Conservation (phyloP, 2,888 invertebrate species). For the Saturnia pavonia region DNA sequence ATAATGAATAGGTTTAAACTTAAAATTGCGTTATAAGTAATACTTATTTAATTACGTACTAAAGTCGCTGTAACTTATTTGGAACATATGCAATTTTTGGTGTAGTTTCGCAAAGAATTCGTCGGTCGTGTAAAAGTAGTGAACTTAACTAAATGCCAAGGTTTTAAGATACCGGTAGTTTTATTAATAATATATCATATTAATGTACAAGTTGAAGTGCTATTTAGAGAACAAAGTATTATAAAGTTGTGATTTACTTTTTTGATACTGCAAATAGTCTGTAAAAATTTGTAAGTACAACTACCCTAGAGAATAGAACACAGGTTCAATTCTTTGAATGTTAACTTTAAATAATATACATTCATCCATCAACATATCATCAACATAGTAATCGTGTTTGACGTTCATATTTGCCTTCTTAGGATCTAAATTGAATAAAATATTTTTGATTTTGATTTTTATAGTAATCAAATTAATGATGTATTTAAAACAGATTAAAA, state of each 20-base stretch:
- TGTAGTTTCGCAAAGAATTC: neutral
- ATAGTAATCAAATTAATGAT: too few species aligned
- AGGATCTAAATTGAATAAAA: too few species aligned
- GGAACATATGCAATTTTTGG: neutral
- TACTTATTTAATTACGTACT: neutral
- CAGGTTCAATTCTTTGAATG: too few species aligned
- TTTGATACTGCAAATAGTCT: neutral
- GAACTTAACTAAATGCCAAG: neutral
- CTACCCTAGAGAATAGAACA: too few species aligned
- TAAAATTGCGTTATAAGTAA: neutral
- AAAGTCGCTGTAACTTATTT: neutral
- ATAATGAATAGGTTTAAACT: too few species aligned
- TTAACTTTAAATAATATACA: too few species aligned
- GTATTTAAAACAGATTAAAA: too few species aligned
- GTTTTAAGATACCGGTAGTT: conserved; percentile 3
- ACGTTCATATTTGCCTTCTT: too few species aligned
- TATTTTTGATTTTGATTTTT: too few species aligned
- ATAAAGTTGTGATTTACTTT: neutral
- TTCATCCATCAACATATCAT: too few species aligned
- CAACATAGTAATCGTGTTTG: too few species aligned
- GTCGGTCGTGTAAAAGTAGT: neutral
- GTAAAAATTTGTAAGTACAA: too few species aligned
- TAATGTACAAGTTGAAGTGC: neutral
- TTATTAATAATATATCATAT: conserved; percentile 10
- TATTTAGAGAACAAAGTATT: neutral